Base-by-base conservation (phyloP, 2,797 vertebrate genomes). In the Silurus aristotelis region DNA sequence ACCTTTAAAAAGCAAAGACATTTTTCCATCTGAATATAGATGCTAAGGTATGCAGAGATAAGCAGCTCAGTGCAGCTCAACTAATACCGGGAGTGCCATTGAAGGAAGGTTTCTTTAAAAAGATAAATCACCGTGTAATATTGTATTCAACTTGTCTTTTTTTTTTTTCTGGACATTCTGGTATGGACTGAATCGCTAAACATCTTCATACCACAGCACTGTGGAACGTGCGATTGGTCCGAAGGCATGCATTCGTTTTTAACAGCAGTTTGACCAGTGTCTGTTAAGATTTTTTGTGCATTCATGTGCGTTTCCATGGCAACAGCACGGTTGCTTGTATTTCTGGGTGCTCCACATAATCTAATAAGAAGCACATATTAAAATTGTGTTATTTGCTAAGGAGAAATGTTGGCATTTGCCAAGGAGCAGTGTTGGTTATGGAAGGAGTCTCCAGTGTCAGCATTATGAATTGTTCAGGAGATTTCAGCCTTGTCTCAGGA, bases 391-490 rank as follows among this genome's bases (percentile, higher is more conserved):
- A 3, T 19, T 38, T 19, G 31, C 13, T 27, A 19, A 19, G 15
- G 67, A 19, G 15, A 38, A 70, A 31, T 67, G 25, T 67, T 15
- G 66, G 27, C 19, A 19, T 9, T 63, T 63, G 61, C 14, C 15
- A 31, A 6, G 31, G 2, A 20, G 38, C 9, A 5, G 38, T 46
- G 1, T 43, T 1, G 9, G 20, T 71, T 46, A 5, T 22, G 68
- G 68, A 71, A 71, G 68, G 38, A 22, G 67, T 70, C 67, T 70
- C 67, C 67, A 70, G 31, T 20, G 67, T 70, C 31, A 19, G 27
- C 31, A 10, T 43, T 10, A 5, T 9, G 2, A 20, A 20, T 70
- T 17, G 17, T 4, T 38, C 15, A 68, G 66, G 17, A 8, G n/a
- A 14, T 68, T 38, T 68, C 25, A 1, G 14, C 5, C 6, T 43